Base-by-base conservation (phyloP, 2,113 vertebrate genomes). In the Thomomys bottae region DNA sequence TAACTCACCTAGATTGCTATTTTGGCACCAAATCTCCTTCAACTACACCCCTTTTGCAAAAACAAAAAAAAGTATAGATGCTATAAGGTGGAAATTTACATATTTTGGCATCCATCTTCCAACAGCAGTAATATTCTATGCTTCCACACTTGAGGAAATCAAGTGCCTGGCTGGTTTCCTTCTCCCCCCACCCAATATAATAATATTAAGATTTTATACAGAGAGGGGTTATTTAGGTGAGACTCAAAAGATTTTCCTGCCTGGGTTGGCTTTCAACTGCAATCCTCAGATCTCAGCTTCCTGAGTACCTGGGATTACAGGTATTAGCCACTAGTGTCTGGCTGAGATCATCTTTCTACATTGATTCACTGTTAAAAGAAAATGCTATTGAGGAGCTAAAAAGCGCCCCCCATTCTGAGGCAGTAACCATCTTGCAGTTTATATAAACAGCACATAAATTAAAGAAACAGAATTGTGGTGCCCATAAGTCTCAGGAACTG, bases 41-140 rank as follows among this genome's bases (percentile, higher is more conserved):
- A 49, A 15, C 34, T 24, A 18, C 38, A 78, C 67, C 67, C 36
- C 54, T 70, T 91, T 42, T 89, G 66, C 72, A 17, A 70, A 89
- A 82, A 63, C 45, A 92, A 89, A 91, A 79, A 71, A 38, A 26
- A 11, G 45, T 78, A 73, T 79, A 84, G 67, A 79, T 6, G 34
- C 66, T 30, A 70, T 61, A 24, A 61, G 21, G 73, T 18, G 66
- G 66, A 82, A 87, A 26, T 49, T 26, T 63, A 80, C 38, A 59
- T 42, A 73, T 54, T 92, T 90, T 18, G 80, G 45, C 38, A 88
- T 26, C 8, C 9, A 89, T 87, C 63, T 90, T 23, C 28, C 30
- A 57, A 90, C 49, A 59, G 67, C 49, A 54, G 49, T 54, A 54
- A 54, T 28, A 82, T 38, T 38, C 68, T 85, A 15, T 68, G 23